phyloP scores from a whole-genome alignment of 2,797 vertebrate species.

The Podargus strigoides region DNA sequence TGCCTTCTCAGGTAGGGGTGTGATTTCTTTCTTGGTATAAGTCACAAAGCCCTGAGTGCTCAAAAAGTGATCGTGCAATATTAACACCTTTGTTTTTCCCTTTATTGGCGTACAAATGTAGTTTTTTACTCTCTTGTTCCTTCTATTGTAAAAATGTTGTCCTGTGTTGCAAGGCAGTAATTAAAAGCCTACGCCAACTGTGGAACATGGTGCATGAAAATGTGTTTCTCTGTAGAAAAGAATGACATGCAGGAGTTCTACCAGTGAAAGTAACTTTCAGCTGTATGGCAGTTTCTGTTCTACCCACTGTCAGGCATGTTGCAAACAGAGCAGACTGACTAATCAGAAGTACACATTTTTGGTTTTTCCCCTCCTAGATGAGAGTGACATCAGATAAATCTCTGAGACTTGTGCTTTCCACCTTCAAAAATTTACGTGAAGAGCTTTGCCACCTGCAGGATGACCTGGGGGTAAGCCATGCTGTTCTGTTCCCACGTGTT shows the following conservation, averaged over 20 bases:
- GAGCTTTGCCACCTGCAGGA: constrained; percentile 90
- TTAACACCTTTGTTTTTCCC: background rate
- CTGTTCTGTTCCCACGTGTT: background rate
- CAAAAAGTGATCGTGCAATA: background rate
- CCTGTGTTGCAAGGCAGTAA: background rate
- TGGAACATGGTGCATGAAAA: background rate
- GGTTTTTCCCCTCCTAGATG: constrained; percentile 76
- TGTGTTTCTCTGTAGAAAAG: background rate
- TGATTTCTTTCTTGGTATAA: background rate
- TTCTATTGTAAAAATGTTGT: background rate
- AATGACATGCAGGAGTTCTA: fast-evolving
- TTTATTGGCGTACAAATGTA: background rate
- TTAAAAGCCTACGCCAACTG: background rate
- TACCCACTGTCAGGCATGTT: background rate
- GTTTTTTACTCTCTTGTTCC: background rate
- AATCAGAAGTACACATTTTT: background rate
- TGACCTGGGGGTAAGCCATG: constrained; percentile 82
- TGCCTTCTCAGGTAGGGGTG: background rate
- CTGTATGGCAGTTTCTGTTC: background rate
- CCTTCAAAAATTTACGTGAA: constrained; percentile 89
- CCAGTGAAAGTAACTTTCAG: background rate
- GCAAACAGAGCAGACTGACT: background rate
- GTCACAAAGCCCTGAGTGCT: background rate
- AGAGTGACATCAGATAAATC: constrained; percentile 89
- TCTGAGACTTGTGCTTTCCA: constrained; percentile 87